These are phyloP conservation scores for Hoplodrina ambigua DNA, from an alignment of 2,888 invertebrate genomes.

Conservation along the genomic window DNA sequence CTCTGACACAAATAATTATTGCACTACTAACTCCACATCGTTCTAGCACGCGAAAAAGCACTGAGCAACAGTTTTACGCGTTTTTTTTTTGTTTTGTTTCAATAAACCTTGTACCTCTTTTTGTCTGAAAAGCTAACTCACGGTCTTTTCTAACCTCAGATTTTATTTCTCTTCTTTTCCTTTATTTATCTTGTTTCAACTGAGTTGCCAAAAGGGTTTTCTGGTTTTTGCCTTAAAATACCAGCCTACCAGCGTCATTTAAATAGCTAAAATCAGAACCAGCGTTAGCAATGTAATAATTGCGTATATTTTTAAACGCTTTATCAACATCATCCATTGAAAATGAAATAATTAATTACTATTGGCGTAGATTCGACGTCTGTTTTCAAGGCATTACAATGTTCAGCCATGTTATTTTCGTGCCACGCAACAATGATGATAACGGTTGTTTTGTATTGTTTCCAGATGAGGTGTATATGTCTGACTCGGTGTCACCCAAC, in stretches of 20 bases:
- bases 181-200: neutral
- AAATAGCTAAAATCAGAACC: slow-evolving; percentile 8
- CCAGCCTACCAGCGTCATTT: neutral
- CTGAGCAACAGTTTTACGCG: slow-evolving; percentile 17
- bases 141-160: slow-evolving; percentile 10
- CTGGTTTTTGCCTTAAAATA: neutral
- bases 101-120: neutral
- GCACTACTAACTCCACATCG: slow-evolving; percentile 42
- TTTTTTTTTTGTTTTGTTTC: too few species aligned
- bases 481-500: slow-evolving; percentile 85
- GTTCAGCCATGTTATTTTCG: slow-evolving; percentile 25
- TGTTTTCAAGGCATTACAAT: slow-evolving; percentile 9
- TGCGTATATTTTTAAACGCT: slow-evolving; percentile 11
- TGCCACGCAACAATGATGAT: slow-evolving; percentile 26
- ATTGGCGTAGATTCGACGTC: slow-evolving; percentile 1
- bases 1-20: slow-evolving; percentile 51
- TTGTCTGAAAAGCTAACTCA: slow-evolving; percentile 3
- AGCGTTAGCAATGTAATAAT: neutral
- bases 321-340: slow-evolving; percentile 27
- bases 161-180: neutral
- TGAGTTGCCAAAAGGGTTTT: too few species aligned
- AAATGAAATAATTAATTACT: slow-evolving; percentile 21
- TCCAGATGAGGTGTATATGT: slow-evolving; percentile 91
- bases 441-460: slow-evolving; percentile 66
- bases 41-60: slow-evolving; percentile 4